Evolutionary conservation across 64 coral and sea anemone genomes (phyloP).

Genomic region (Catalaphyllia jardinei): DNA sequence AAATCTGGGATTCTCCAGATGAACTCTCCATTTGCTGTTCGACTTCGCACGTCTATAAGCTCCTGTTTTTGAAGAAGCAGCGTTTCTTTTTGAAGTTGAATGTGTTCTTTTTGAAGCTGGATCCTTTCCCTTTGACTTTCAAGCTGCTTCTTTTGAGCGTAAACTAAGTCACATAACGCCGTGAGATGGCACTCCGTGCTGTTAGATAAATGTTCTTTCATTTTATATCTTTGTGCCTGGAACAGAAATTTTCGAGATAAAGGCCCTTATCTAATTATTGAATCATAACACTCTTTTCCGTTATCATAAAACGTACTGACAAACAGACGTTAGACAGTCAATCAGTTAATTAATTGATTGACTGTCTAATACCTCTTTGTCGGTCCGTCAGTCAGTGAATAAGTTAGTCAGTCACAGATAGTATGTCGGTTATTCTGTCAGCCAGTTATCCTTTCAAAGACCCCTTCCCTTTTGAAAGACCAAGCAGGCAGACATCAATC

Average conservation of each 20-base stretch:
- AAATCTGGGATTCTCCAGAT: conserved; percentile 90
- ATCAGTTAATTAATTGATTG: background rate
- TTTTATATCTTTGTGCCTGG: conserved; percentile 79
- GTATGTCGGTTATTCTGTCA: too few species aligned
- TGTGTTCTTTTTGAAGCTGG: conserved; percentile 96
- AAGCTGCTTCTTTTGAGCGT: conserved; percentile 78
- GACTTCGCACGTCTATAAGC: conserved; percentile 78
- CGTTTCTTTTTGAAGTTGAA: conserved; percentile 93
- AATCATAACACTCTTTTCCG: background rate
- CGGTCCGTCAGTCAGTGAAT: too few species aligned
- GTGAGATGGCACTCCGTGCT: conserved; percentile 66
- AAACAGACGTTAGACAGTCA: background rate
- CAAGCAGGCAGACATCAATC: too few species aligned
- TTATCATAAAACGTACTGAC: background rate
- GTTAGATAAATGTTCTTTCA: conserved; percentile 70
- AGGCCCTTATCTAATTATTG: background rate
- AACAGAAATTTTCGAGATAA: background rate
- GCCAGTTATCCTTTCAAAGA: too few species aligned
- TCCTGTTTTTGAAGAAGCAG: conserved; percentile 83
- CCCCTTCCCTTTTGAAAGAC: too few species aligned
- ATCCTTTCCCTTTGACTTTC: conserved; percentile 85
- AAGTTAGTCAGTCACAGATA: too few species aligned
- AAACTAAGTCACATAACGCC: conserved; percentile 67
- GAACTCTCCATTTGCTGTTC: conserved; percentile 84
- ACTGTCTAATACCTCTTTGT: too few species aligned